Evolutionary conservation across 2,113 vertebrate species (phyloP), one percentile per base, ranked within the genome.

Genomic region (Oryctolagus cuniculus): DNA sequence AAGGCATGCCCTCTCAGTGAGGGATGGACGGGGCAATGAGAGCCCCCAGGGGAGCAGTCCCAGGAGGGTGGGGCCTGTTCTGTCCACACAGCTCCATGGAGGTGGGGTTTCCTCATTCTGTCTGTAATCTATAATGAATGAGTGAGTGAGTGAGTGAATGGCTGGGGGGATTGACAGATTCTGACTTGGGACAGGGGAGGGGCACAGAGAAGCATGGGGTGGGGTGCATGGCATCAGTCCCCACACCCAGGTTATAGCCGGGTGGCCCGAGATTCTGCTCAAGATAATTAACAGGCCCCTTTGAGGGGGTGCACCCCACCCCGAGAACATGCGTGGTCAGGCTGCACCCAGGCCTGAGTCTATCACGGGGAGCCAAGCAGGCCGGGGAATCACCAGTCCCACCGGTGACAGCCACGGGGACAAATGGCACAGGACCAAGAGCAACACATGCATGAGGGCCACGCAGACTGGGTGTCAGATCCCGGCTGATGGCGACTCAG

Each of bases 261-360:
- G 51, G 2, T 38, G 31, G 44, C 38, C 9, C 0, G 2, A 58
- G 29, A 10, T 38, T 67, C 61, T 2, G 29, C 29, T 29, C 24
- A 29, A 74, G 70, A 29, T 73, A 63, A 24, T 21, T 75, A n/a
- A 51, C 69, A 22, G 63, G 51, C 53, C 29, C n/a, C 0, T 0
- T 4, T n/a, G 31, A 16, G 70, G 44, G 17, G 61, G 70, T 25
- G 77, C 51, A 1, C 36, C 34, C 83, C 25, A 16, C 63, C 15
- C 44, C 0, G 2, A 67, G 53, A 17, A n/a, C 19, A 34, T 15
- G 19, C 19, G 21, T 0, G 49, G 25, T 31, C 53, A 69, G 10
- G 6, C 2, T 55, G 17, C 27, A 55, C 44, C n/a, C 29, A 34
- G 58, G 34, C 51, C 38, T 51, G 34, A 34, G 27, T 34, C 13